phyloP scores from a whole-genome alignment of 2,113 vertebrate genomes.

The Cercocebus atys region DNA sequence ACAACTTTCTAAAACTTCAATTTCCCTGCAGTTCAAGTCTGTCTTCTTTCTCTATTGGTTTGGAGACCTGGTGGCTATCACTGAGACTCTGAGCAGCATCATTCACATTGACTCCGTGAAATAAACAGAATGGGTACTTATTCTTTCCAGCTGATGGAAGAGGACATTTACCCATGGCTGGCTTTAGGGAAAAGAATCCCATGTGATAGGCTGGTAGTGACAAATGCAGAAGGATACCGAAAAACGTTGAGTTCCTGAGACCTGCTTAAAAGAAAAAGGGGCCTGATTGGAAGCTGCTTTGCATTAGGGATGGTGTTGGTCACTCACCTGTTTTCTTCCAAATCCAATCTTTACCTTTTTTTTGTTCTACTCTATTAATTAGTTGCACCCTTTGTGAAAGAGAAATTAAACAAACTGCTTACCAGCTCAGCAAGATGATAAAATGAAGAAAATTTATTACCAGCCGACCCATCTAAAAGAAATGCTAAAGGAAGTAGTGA shows the following conservation, averaged over 20 bases:
- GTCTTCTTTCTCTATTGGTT: neutral
- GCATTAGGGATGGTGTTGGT: neutral
- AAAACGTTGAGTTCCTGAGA: neutral
- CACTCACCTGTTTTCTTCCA: neutral
- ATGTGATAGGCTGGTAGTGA: neutral
- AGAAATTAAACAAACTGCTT: constrained; percentile 3
- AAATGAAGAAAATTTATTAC: neutral
- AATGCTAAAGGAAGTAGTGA: neutral
- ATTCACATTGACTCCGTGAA: neutral
- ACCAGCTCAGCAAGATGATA: neutral
- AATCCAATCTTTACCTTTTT: neutral
- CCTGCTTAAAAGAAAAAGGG: neutral
- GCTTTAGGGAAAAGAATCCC: neutral
- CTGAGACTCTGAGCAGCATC: neutral
- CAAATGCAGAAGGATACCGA: neutral
- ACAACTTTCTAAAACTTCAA: neutral
- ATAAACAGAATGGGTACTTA: neutral
- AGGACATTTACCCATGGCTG: neutral
- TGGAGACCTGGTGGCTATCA: neutral
- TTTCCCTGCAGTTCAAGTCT: neutral
- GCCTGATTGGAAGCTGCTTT: neutral
- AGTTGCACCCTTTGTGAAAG: neutral
- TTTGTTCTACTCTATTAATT: neutral
- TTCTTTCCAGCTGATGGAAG: neutral
- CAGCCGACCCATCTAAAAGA: neutral